Base-by-base conservation (phyloP, 2,888 invertebrate genomes). In the Andricus curvator region DNA sequence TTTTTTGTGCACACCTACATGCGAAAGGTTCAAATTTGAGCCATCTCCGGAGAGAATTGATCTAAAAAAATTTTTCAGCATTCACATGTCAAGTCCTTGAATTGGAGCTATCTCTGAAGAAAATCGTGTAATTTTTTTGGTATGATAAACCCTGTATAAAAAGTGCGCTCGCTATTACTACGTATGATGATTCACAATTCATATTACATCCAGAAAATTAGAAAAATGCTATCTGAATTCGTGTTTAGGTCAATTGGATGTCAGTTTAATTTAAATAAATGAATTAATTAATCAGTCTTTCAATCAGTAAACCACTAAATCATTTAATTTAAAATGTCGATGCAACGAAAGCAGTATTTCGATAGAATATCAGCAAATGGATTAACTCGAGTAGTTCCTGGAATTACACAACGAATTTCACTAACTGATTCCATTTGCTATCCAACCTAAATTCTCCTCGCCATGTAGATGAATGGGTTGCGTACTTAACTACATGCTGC, bases 331-430 rank as follows among this genome's bases (percentile, higher is more conserved):
- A 62, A 25, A 62, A 22, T 25, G 62, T 62, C 62, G 4, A 62
- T 62, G 25, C 25, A 22, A 62, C 22, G 13, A 62, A 62, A 62
- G 62, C 25, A 62, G 9, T 5, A 25, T 62, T 62, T 62, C 17
- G 33, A 70, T 70, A 22, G 25, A 70, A 70, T 48, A 51, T 70
- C 51, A 70, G 70, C 56, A 70, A 70, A 70, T 51, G 29, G 51
- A 70, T 70, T 70, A 70, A 51, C 70, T 70, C 70, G 51, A 20
- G 70, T 44, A 70, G 48, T 48, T 51, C 25, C 17, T 48, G 79
- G 80, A 84, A 82, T 82, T 82, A 78, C 78, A 81, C 60, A 84
- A 84, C 81, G 82, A 83, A 81, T 83, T 83, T 82, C 78, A 78
- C 77, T 84, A 84, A 82, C 82, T 80, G 79, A 80, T 77, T 79